Base-by-base conservation (phyloP, 1,140 invertebrate species). In the Wasmannia auropunctata region DNA sequence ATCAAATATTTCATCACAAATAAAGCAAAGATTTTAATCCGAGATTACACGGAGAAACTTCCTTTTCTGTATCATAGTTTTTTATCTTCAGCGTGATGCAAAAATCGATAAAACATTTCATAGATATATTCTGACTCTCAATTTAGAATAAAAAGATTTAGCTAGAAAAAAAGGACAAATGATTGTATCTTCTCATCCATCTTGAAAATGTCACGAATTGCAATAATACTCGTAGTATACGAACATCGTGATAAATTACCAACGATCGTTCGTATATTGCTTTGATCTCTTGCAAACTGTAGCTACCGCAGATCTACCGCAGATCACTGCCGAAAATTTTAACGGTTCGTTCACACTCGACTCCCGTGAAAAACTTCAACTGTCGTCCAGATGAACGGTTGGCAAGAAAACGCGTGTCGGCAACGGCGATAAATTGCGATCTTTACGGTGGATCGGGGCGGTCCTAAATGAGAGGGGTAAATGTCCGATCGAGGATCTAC, bases 361-460 rank as follows among this genome's bases (percentile, higher is more conserved):
- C 11, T 77, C 40, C n/a, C 31, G 49, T 14, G 56, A 60, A 86
- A 88, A 83, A 69, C 11, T 46, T 62, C 11, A 86, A 89, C 75
- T 56, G 84, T 16, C 87, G 51, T 28, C 7, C 46, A 19, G 4
- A 43, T 40, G 11, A 60, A 49, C 37, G 56, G 31, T 5, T 22
- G 54, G 22, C 25, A 62, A 72, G 65, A 85, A 79, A 51, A 37
- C 28, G 72, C 63, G 72, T 72, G 67, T 70, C 63, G 69, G 60
- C 67, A 69, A 40, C n/a, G 65, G 40, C 67, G 70, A 88, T 87
- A 85, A 87, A 77, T 90, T 87, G 80, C 70, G 63, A 87, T 86
- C 80, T 63, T 72, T 76, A 40, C 54, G 22, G 49, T 37, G 34
- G 51, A 80, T 87, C 88, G 79, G 58, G 49, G 37, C n/a, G 74